A percentile compares a stretch with the other conserved stretches of the same genome.
Evolutionary conservation across 2,113 vertebrate species (phyloP).

Genomic region (Electrona antarctica): DNA sequence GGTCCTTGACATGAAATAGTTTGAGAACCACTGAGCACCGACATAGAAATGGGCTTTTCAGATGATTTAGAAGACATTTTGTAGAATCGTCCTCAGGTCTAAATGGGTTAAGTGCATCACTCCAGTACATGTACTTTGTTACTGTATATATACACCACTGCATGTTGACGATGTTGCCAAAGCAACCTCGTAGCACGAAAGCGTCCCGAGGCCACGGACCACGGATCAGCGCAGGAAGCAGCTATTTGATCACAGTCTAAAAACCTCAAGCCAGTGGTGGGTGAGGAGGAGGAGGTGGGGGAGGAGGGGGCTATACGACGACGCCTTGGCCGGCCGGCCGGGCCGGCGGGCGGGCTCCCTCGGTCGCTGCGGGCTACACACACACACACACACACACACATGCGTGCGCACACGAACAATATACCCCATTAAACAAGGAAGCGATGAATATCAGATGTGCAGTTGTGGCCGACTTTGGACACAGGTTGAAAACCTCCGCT

Average conservation of each 20-base stretch:
- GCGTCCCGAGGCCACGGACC: slow-evolving; percentile 29
- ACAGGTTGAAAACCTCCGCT: slow-evolving; percentile 59
- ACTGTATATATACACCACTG: no score
- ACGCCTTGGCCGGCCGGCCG: no score
- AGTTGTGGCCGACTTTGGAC: slow-evolving; percentile 57
- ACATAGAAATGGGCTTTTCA: no score
- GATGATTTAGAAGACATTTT: no score
- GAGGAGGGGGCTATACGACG: no score
- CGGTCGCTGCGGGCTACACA: slow-evolving; percentile 28
- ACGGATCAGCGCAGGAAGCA: slow-evolving; percentile 42
- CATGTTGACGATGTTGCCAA: not conserved
- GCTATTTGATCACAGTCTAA: slow-evolving; percentile 48
- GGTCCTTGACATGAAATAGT: no score
- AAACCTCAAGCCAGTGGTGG: slow-evolving; percentile 37
- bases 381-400: not conserved
- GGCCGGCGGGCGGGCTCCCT: no score
- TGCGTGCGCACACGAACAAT: not conserved
- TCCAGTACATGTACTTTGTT: no score
- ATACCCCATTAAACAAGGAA: slow-evolving; percentile 51
- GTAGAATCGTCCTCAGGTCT: no score
- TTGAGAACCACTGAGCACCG: no score
- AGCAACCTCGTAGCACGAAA: slow-evolving; percentile 29
- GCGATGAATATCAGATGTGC: slow-evolving; percentile 67
- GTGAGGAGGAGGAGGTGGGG: not conserved
- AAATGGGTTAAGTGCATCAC: no score